Conservation (phyloP, 1,140 invertebrate species). For the Drosophila busckii region DNA sequence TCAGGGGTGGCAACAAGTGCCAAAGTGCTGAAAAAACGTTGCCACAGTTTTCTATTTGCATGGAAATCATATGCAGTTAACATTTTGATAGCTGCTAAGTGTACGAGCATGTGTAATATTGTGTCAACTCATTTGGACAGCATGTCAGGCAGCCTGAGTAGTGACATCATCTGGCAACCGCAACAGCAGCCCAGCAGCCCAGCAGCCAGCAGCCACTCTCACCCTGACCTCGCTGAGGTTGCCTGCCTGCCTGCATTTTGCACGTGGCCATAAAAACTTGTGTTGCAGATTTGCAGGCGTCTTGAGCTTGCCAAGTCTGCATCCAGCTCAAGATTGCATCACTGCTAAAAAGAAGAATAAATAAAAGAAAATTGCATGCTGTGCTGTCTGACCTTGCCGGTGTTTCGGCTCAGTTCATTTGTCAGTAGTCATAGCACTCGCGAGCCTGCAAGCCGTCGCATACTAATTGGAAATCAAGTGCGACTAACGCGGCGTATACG, state of each 20-base stretch:
- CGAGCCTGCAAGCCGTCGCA: too few relatives aligned
- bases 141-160: conserved; percentile 7
- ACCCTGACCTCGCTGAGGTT: conserved; percentile 64
- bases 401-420: too few relatives aligned
- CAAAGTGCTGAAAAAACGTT: conserved; percentile 16
- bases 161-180: conserved; percentile 52
- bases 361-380: too few relatives aligned
- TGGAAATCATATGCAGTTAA: conserved; percentile 20
- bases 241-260: conserved; percentile 61
- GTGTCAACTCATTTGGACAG: conserved; percentile 41
- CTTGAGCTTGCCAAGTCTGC: conserved; percentile 18
- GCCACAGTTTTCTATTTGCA: conserved; percentile 11
- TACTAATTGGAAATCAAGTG: too few relatives aligned
- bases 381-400: too few relatives aligned
- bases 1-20: conserved; percentile 49
- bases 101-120: conserved; percentile 1
- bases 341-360: conserved; percentile 16
- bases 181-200: conserved; percentile 10
- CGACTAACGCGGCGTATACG: too few relatives aligned
- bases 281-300: conserved; percentile 2
- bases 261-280: conserved; percentile 54
- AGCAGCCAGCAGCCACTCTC: conserved; percentile 29
- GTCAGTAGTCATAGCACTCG: too few relatives aligned
- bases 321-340: conserved; percentile 54
- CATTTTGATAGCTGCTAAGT: conserved; percentile 14